These are phyloP conservation scores for Branchipolynoe longqiensis DNA, from an alignment of 2,888 invertebrate genomes.

Conservation along the genomic window DNA sequence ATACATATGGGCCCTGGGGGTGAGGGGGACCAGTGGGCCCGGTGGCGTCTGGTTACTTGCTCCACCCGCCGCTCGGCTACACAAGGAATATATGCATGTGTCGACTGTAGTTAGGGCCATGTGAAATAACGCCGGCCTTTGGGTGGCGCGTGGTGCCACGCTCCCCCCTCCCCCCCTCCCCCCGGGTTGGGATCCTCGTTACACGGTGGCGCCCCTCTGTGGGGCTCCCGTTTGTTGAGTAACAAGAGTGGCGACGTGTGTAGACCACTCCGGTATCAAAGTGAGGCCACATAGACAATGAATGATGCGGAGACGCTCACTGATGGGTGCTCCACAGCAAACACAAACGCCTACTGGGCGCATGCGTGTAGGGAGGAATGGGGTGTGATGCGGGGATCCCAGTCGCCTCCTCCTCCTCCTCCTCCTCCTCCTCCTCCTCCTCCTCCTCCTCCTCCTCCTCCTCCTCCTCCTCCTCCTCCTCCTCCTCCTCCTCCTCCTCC, in stretches of 20 bases:
- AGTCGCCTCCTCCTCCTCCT: neutral
- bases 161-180: neutral
- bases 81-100: slow-evolving; percentile 39
- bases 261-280: slow-evolving; percentile 16
- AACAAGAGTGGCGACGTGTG: slow-evolving; percentile 39
- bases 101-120: slow-evolving; percentile 25
- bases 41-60: slow-evolving; percentile 16
- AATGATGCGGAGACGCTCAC: no score
- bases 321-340: no score
- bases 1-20: no score
- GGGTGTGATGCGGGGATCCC: slow-evolving; percentile 10
- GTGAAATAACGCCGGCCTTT: slow-evolving; percentile 18
- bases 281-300: slow-evolving; percentile 37
- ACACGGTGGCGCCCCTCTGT: neutral
- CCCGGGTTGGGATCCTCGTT: neutral
- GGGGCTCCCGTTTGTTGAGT: slow-evolving; percentile 19
- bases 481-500: no score
- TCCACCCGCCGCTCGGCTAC: neutral
- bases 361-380: no score
- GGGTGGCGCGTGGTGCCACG: no score
- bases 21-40: neutral
- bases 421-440: no score
- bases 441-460: no score
- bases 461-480: no score
- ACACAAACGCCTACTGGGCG: no score